A percentile compares a stretch with the other conserved stretches of the same genome.
Evolutionary conservation across 2,888 invertebrate species (phyloP).

Genomic region (Ennomos fuscantarius): DNA sequence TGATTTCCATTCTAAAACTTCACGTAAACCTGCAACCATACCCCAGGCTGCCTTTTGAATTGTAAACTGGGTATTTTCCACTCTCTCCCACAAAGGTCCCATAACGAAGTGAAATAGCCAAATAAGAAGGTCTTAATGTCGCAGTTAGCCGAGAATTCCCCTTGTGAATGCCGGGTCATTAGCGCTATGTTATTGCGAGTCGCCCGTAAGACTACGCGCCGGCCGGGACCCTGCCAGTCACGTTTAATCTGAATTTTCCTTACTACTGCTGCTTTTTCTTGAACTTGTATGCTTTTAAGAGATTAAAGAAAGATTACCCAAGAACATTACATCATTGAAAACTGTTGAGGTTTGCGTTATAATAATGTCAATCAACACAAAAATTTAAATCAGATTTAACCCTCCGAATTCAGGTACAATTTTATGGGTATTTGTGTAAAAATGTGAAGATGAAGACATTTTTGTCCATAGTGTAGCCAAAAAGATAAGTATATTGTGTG

Average conservation of each 20-base stretch:
- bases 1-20: constrained; percentile 11
- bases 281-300: constrained; percentile 16
- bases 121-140: constrained; percentile 82
- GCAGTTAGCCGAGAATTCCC: constrained; percentile 78
- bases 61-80: constrained; percentile 64
- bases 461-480: no score
- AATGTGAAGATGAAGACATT: no score
- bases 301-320: no score
- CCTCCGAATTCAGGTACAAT: no score
- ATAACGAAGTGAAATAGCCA: constrained; percentile 81
- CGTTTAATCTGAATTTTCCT: constrained; percentile 75
- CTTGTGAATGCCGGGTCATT: constrained; percentile 80
- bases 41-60: constrained; percentile 31
- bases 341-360: no score
- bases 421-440: no score
- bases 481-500: no score
- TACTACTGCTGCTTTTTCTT: constrained; percentile 56
- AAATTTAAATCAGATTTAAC: no score
- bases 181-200: constrained; percentile 81
- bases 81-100: constrained; percentile 68
- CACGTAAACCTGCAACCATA: constrained; percentile 32
- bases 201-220: constrained; percentile 62
- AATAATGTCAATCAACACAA: no score
- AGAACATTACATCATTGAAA: no score
- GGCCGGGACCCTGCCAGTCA: constrained; percentile 56